Evolutionary conservation across 64 coral and sea anemone genomes (phyloP).

Genomic region (Cladopsammia gracilis): DNA sequence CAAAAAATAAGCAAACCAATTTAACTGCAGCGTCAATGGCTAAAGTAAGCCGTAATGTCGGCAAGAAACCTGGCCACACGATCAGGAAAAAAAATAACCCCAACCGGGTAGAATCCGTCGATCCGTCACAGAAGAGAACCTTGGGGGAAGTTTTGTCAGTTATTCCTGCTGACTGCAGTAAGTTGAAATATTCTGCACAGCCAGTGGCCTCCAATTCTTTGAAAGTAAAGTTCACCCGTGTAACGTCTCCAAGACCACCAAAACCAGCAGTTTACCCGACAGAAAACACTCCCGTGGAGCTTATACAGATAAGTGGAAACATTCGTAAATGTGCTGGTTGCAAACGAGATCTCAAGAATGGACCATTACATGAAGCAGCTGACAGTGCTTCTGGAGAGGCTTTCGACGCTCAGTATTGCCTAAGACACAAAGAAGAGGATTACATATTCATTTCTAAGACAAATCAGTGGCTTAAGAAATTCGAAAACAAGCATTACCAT

Average conservation of each 20-base stretch:
- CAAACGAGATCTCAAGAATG: neutral
- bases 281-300: neutral
- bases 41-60: conserved; percentile 24
- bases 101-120: too few species aligned
- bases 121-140: neutral
- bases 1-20: neutral
- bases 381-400: too few species aligned
- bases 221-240: neutral
- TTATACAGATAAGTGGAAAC: conserved; percentile 49
- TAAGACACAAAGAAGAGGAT: conserved; percentile 38
- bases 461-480: conserved; percentile 29
- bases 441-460: neutral
- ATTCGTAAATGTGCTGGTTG: conserved; percentile 42
- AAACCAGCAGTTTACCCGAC: conserved; percentile 14
- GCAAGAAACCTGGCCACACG: conserved; percentile 24
- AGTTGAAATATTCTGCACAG: neutral
- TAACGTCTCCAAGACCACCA: neutral
- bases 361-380: neutral
- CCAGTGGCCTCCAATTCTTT: neutral
- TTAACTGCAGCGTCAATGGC: conserved; percentile 26
- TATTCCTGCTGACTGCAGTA: neutral
- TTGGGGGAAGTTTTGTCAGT: neutral
- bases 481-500: conserved; percentile 66
- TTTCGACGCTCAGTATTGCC: conserved; percentile 9
- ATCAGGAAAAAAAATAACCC: conserved; percentile 18